Evolutionary conservation across 30 jellyfish, hydroid and myxozoan genomes (phyloP).

Genomic region (Aurelia aurita complex sp. Pacific): DNA sequence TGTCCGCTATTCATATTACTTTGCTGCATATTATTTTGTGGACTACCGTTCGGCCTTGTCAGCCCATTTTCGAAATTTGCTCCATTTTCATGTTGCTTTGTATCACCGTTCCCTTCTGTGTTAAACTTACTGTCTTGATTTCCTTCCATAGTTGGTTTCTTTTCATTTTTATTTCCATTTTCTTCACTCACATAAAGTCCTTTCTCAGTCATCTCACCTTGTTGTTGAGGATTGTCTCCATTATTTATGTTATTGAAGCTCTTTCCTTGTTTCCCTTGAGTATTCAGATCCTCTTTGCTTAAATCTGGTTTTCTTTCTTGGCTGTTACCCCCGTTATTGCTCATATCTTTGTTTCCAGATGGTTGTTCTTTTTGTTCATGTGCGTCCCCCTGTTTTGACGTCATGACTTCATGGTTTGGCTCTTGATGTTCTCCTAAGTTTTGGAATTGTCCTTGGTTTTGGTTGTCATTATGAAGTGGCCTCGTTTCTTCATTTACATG

Average conservation of each 20-base stretch:
- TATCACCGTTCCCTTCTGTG: not conserved
- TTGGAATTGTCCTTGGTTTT: conserved; percentile 15
- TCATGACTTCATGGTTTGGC: conserved; percentile 13
- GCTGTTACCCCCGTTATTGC: conserved; percentile 13
- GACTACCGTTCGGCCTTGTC: not conserved
- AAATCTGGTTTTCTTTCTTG: conserved; percentile 57
- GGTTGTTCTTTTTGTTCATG: conserved; percentile 20
- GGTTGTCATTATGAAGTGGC: conserved; percentile 3
- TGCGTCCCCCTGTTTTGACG: conserved; percentile 13
- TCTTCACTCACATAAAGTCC: conserved; percentile 8
- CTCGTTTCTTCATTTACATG: not conserved
- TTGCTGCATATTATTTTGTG: not conserved
- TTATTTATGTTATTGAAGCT: not conserved
- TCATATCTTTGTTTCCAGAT: conserved; percentile 23
- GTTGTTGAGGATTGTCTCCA: not conserved
- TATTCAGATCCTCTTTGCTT: conserved; percentile 42
- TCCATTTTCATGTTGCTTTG: not conserved
- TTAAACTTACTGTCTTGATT: not conserved
- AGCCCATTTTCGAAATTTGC: not conserved
- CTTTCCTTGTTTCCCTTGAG: conserved; percentile 36
- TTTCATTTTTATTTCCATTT: not conserved
- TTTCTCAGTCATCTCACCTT: conserved; percentile 19
- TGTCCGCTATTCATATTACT: not conserved
- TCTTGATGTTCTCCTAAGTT: conserved; percentile 40
- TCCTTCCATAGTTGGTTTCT: not conserved